Percentiles rank a stretch among this genome's conserved stretches.
These are phyloP conservation scores for Manduca sexta DNA, from an alignment of 1,140 invertebrate species.

Conservation along the genomic window DNA sequence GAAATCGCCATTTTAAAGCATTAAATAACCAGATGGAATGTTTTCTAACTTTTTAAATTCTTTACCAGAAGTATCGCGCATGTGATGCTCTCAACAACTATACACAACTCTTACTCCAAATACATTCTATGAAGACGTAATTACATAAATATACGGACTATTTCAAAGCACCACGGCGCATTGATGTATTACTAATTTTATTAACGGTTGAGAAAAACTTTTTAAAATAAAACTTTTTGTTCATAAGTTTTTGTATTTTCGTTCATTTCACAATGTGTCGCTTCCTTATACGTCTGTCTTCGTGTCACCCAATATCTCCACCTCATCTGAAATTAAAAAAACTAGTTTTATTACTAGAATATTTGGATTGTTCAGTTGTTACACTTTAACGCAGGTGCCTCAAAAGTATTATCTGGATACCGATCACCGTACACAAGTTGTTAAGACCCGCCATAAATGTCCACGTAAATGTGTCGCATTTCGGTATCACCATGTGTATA, in stretches of 20 bases:
- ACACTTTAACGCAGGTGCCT: too few relatives aligned
- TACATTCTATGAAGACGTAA: constrained; percentile 24
- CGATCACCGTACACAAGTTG: too few relatives aligned
- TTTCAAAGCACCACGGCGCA: constrained; percentile 52
- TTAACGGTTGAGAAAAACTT: too few relatives aligned
- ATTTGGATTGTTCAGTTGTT: too few relatives aligned
- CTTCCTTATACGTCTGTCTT: constrained; percentile 1
- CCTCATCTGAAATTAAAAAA: constrained; percentile 43
- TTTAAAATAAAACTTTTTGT: constrained; percentile 18
- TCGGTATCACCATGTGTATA: too few relatives aligned
- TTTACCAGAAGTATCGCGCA: not conserved
- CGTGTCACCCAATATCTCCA: constrained; percentile 48
- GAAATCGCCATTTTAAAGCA: too few relatives aligned
- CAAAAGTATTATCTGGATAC: too few relatives aligned
- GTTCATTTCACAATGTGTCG: constrained; percentile 4
- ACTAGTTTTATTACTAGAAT: not conserved
- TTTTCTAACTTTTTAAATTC: too few relatives aligned
- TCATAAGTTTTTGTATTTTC: constrained; percentile 25
- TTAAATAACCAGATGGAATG: too few relatives aligned
- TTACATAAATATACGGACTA: constrained; percentile 40
- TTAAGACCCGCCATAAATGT: too few relatives aligned
- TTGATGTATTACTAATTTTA: constrained; percentile 35
- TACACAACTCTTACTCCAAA: constrained; percentile 16
- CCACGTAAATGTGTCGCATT: too few relatives aligned
- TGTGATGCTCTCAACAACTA: constrained; percentile 10